These are phyloP conservation scores for Timandra comae DNA, from an alignment of 2,888 invertebrate genomes.

Conservation along the genomic window DNA sequence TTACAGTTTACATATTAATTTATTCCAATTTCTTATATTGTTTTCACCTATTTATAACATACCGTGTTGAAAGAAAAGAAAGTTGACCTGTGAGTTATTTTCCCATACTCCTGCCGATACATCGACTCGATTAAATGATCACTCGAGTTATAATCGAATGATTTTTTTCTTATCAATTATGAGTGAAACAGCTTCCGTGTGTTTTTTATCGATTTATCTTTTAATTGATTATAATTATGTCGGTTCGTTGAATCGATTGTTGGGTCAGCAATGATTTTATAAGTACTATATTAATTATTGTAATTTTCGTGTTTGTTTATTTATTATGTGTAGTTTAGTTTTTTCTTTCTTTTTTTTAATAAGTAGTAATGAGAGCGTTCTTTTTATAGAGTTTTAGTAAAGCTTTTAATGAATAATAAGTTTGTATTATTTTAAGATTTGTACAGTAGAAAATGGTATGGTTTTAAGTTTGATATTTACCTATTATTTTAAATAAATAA, in stretches of 20 bases:
- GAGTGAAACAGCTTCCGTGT: constrained; percentile 55
- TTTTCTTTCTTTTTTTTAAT: too few relatives aligned
- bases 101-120: constrained; percentile 52
- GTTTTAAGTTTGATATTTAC: too few relatives aligned
- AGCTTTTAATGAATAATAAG: too few relatives aligned
- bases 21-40: constrained; percentile 4
- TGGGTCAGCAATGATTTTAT: constrained; percentile 40
- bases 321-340: too few relatives aligned
- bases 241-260: constrained; percentile 54
- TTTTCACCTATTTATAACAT: constrained; percentile 7
- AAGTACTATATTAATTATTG: constrained; percentile 1
- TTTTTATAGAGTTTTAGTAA: too few relatives aligned
- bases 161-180: constrained; percentile 46
- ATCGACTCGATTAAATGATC: constrained; percentile 46
- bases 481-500: too few relatives aligned
- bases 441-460: too few relatives aligned
- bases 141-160: constrained; percentile 51
- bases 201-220: constrained; percentile 48
- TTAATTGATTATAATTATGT: constrained; percentile 51
- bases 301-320: too few relatives aligned
- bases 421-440: too few relatives aligned
- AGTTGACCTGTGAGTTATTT: constrained; percentile 50
- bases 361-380: too few relatives aligned
- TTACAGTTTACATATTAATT: background rate
- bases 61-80: constrained; percentile 39